Evolutionary conservation across 2,888 invertebrate genomes (phyloP), one percentile per base, ranked within the genome.

Genomic region (Nomada ruficornis): DNA sequence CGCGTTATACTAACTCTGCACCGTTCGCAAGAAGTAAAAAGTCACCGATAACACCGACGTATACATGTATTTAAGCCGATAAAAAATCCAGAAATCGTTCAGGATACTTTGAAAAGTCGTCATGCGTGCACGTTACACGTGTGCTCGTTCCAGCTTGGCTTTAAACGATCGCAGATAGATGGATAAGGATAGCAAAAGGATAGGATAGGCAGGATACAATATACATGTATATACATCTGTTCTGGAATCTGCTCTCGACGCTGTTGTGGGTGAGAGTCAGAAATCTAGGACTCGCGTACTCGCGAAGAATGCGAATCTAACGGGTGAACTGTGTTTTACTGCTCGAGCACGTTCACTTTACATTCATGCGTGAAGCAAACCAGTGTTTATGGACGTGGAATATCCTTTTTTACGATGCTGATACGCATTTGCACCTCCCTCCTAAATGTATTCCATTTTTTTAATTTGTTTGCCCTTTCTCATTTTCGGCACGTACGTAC

Each of bases 251-350:
- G 85, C 88, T 88, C 88, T 88, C 87, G 81, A 77, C 76, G 82
- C 78, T 83, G 86, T 87, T 87, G 89, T 86, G 89, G 88, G 89
- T 89, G 89, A 89, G 89, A 89, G 88, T 84, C 88, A 82, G 86
- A 84, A 84, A 89, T 89, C 86, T 89, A 84, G 89, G 89, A 85
- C 89, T 89, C 83, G 86, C 77, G 82, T 85, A 87, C 84, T 80
- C 84, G 72, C 83, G 83, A 86, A 88, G 89, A 87, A 84, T 83
- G 84, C 86, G 87, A 79, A 72, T 88, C 81, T 87, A 89, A 88
- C 89, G 86, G 86, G 87, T 89, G 82, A 65, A 42, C 60, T 26
- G 65, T 23, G 76, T 77, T 74, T 74, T 55, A 62, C 59, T 73
- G 52, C 52, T 72, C 36, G 23, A 23, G 26, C 70, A 79, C 75